These are phyloP conservation scores for Pseudochaenichthys georgianus DNA, from an alignment of 2,797 vertebrate genomes.

Conservation along the genomic window DNA sequence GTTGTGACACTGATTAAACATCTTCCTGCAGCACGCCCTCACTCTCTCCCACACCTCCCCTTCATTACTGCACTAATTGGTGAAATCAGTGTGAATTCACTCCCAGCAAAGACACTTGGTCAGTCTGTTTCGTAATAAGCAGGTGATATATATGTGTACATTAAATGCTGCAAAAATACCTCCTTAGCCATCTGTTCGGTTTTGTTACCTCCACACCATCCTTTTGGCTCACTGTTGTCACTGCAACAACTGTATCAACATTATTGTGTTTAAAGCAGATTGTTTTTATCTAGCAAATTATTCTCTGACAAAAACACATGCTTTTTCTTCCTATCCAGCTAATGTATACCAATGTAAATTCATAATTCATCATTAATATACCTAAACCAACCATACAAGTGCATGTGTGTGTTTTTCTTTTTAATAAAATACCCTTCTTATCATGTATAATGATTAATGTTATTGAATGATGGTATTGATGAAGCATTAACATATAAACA, in stretches of 20 bases:
- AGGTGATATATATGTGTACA: constrained; percentile 1
- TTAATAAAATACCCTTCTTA: not conserved
- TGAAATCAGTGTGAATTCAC: constrained; percentile 37
- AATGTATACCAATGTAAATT: not conserved
- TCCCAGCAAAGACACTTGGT: constrained; percentile 8
- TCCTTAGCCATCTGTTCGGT: not conserved
- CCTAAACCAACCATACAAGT: not conserved
- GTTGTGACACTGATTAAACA: constrained; percentile 41
- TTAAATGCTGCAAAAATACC: not conserved
- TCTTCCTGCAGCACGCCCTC: constrained; percentile 40
- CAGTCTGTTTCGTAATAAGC: constrained; percentile 4
- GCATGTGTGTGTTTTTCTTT: not conserved
- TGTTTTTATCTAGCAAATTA: not conserved
- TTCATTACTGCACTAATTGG: constrained; percentile 54
- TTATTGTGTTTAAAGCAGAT: not conserved
- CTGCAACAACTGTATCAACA: not conserved
- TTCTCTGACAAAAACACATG: not conserved
- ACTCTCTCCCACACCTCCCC: constrained; percentile 49
- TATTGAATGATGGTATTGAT: not conserved
- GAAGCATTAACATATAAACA: too few relatives aligned
- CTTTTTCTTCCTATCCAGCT: too few relatives aligned
- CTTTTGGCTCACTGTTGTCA: not conserved
- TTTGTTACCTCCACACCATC: constrained; percentile 23
- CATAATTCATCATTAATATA: not conserved
- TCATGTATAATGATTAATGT: not conserved